Percentiles rank a stretch among this genome's conserved stretches.
These are phyloP conservation scores for Pollicipes pollicipes DNA, from an alignment of 1,140 invertebrate genomes.

Conservation along the genomic window DNA sequence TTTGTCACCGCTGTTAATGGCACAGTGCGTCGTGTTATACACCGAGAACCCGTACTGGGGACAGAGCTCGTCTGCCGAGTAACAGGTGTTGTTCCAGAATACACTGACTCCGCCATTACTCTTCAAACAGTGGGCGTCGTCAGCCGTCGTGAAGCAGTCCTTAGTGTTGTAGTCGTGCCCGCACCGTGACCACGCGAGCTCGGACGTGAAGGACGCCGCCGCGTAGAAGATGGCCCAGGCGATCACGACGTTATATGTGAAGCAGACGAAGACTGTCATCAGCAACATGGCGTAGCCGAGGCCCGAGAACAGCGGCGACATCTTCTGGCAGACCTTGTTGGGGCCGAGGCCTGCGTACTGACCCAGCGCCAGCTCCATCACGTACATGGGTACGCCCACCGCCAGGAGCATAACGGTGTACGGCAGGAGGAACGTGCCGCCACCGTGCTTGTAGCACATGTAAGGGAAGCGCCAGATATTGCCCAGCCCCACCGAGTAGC, in stretches of 20 bases:
- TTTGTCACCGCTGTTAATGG: not conserved
- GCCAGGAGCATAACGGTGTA: constrained; percentile 39
- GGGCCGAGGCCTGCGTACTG: constrained; percentile 74
- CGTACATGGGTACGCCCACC: constrained; percentile 47
- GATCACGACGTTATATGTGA: constrained; percentile 15
- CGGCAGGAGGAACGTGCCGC: constrained; percentile 48
- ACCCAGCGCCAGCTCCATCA: constrained; percentile 55
- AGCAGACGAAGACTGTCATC: not conserved
- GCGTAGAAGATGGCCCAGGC: constrained; percentile 15
- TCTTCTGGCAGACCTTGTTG: constrained; percentile 23
- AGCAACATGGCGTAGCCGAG: constrained; percentile 16
- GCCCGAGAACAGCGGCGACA: constrained; percentile 13
- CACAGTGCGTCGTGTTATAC: not conserved
- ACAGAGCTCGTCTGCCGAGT: not conserved
- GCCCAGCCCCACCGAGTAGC: not conserved
- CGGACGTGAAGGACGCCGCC: not conserved
- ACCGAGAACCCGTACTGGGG: not conserved
- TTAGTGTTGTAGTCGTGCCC: constrained; percentile 6
- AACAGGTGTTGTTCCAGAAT: not conserved
- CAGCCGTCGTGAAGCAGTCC: not conserved
- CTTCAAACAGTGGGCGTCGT: no score
- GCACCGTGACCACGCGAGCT: constrained; percentile 8
- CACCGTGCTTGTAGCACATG: constrained; percentile 11
- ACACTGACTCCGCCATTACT: no score
- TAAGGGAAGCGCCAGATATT: constrained; percentile 32